These are phyloP conservation scores for Chromoteleia sp. DNA, from an alignment of 2,888 invertebrate genomes.

Conservation along the genomic window DNA sequence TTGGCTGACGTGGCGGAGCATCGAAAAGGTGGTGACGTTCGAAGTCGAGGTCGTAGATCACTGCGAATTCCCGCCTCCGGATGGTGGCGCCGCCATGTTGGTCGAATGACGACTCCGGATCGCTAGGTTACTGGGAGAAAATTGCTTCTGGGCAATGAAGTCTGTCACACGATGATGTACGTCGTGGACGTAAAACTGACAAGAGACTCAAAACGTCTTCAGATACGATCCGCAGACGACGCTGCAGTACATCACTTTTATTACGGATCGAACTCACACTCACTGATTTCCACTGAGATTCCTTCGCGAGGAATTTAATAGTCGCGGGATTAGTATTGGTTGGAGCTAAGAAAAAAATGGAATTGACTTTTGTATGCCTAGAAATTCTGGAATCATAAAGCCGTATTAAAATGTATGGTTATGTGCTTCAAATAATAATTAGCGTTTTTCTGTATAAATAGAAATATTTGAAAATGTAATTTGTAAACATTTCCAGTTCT, in stretches of 20 bases:
- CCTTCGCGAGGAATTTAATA: slow-evolving; percentile 61
- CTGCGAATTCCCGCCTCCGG: slow-evolving; percentile 74
- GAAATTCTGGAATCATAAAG: neutral
- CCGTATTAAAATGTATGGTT: neutral
- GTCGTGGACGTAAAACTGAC: slow-evolving; percentile 81
- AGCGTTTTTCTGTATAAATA: no score
- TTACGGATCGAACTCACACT: slow-evolving; percentile 67
- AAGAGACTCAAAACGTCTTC: slow-evolving; percentile 77
- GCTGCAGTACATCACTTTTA: slow-evolving; percentile 79
- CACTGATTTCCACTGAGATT: slow-evolving; percentile 68
- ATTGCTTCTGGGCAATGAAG: slow-evolving; percentile 81
- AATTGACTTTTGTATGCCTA: slow-evolving; percentile 10
- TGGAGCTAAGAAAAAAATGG: neutral
- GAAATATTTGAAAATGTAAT: neutral
- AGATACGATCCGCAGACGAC: slow-evolving; percentile 71
- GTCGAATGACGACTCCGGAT: slow-evolving; percentile 72
- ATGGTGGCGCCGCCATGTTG: slow-evolving; percentile 73
- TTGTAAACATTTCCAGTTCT: no score
- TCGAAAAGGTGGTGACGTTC: slow-evolving; percentile 79
- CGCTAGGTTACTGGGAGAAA: slow-evolving; percentile 74
- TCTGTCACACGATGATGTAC: slow-evolving; percentile 81
- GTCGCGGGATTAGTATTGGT: slow-evolving; percentile 51
- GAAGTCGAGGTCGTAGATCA: slow-evolving; percentile 78
- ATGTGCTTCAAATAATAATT: no score
- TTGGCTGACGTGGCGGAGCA: slow-evolving; percentile 75